Conservation (phyloP, 2,888 invertebrate genomes). For the Adelognathus sp. region DNA sequence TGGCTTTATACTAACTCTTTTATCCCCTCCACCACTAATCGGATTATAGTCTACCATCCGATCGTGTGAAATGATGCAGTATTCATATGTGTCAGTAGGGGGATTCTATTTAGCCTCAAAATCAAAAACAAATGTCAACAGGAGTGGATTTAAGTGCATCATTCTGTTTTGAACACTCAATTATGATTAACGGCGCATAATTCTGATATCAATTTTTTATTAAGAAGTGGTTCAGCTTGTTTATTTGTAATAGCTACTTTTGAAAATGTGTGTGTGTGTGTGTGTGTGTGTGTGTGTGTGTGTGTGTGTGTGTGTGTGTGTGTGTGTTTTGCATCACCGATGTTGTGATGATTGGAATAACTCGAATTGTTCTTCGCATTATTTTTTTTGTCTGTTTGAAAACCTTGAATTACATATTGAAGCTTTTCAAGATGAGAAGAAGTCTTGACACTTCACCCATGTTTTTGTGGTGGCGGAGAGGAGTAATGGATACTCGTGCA, state of each 20-base stretch:
- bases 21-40: too few relatives aligned
- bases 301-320: not conserved
- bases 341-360: conserved; percentile 11
- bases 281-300: too few relatives aligned
- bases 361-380: not conserved
- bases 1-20: too few relatives aligned
- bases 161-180: not conserved
- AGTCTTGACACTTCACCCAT: not conserved
- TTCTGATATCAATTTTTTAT: not conserved
- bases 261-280: conserved; percentile 69
- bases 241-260: conserved; percentile 12
- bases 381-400: not conserved
- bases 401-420: not conserved
- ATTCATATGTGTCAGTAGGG: not conserved
- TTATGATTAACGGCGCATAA: not conserved
- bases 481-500: conserved; percentile 67
- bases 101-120: not conserved
- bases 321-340: not conserved
- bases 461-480: not conserved
- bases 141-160: not conserved
- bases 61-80: not conserved
- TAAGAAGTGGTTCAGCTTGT: not conserved
- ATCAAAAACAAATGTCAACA: not conserved
- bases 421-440: not conserved
- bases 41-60: not conserved